Evolutionary conservation across 92 coral and sea anemone genomes (phyloP), one percentile per base, ranked within the genome.

Genomic region (Palythoa caribaeorum): DNA sequence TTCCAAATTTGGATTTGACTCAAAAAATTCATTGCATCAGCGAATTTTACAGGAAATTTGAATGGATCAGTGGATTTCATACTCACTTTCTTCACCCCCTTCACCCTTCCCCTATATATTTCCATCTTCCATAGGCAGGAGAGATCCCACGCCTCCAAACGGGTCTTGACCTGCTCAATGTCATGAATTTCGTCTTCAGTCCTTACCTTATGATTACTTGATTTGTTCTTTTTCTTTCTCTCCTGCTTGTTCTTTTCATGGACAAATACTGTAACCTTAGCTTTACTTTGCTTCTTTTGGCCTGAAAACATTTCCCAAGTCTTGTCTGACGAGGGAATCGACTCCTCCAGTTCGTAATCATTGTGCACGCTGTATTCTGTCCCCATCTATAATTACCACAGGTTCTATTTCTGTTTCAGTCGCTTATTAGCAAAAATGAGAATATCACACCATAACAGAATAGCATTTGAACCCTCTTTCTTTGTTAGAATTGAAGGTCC

Each of bases 361-460:
- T 84, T 89, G 57, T 97, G 91, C 1, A 97, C 94, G 74, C 99
- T 97, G 80, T 93, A 97, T 83, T 95, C 94, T 80, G 98, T 89
- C 66, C 99, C 99, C 99, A 97, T 44, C 7, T 44, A 44, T 97
- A 70, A 65, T 76, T 20, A 36, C 39, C 75, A 70, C 1, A 21
- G 48, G 8, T 9, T 59, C 3, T 14, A 59, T 59, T 13, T 59
- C 5, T 59, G 17, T 5, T 70, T 70, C 47, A 35, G 7, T 35
- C 47, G 14, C 47, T 17, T 5, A 10, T 9, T 70, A 28, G 47
- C 44, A 38, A 16, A 4, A 9, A 70, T 12, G 75, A 38, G 13
- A 37, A 12, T 6, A 5, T 12, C 47, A 70, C 10, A 38, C 7
- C 75, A 35, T 35, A 38, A 14, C 75, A 70, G 10, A 8, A 38